Conservation (phyloP, 1,140 invertebrate species). For the Aphaenogaster floridana region DNA sequence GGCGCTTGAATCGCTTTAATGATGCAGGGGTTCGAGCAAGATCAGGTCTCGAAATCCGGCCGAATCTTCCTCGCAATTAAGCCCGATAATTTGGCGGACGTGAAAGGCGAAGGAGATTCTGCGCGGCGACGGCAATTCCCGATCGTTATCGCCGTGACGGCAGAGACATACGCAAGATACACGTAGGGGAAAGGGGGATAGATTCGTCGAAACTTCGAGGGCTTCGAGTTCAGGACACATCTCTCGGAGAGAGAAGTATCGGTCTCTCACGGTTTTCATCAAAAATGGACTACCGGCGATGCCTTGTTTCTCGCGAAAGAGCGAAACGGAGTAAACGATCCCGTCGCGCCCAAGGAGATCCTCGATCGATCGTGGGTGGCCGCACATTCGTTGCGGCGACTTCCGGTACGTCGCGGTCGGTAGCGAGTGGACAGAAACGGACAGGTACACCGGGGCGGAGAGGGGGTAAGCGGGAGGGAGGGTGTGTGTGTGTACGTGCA, state of each 20-base stretch:
- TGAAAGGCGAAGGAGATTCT: constrained; percentile 27
- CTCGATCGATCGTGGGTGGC: constrained; percentile 59
- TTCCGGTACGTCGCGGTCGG: constrained; percentile 50
- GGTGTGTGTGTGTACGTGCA: neutral
- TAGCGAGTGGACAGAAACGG: constrained; percentile 42
- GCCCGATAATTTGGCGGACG: constrained; percentile 49
- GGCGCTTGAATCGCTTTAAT: constrained; percentile 46
- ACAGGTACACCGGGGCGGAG: constrained; percentile 44
- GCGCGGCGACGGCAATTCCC: constrained; percentile 8
- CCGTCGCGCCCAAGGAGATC: constrained; percentile 41
- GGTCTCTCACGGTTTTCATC: neutral
- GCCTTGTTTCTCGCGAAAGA: neutral
- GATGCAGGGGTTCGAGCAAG: constrained; percentile 33
- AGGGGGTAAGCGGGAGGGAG: neutral
- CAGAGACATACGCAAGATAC: neutral
- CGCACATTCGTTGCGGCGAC: constrained; percentile 60
- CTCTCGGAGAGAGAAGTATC: neutral
- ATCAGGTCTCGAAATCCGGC: constrained; percentile 34
- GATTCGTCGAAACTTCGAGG: neutral
- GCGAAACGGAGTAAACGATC: constrained; percentile 39
- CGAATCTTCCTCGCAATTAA: constrained; percentile 56
- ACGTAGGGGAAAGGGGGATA: neutral
- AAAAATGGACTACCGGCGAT: neutral
- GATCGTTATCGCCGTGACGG: constrained; percentile 29
- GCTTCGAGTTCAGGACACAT: neutral